Base-by-base conservation (phyloP, 2,113 vertebrate genomes). In the Hydrochoerus hydrochaeris region DNA sequence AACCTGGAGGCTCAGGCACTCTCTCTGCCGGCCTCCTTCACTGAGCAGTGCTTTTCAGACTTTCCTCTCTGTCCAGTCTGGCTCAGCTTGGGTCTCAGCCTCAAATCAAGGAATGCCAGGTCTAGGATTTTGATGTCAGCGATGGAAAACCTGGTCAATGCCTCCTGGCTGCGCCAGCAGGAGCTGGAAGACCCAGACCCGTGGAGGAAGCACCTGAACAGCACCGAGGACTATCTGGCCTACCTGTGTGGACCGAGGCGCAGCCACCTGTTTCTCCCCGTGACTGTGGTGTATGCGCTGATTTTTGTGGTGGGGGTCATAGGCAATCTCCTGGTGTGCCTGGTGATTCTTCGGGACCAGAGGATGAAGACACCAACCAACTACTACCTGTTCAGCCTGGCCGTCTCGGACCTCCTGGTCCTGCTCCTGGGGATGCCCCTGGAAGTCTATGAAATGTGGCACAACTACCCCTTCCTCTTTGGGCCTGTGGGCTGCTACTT, bases 401-500 rank as follows among this genome's bases (percentile, higher is more conserved):
- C 99, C 0, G 86, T 99, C 77, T 99, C 99, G 0, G 99, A 99
- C 98, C 98, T 99, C 95, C 98, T 99, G 13, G 99, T 99, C 93
- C 98, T 99, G 78, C 98, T 99, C 16, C 98, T 99, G 0, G 99
- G 99, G 20, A 99, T 99, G 99, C 99, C 99, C 0, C 98, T 99
- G 96, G 99, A 99, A 96, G 97, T 99, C 87, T 99, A 99, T 0
- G 99, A 99, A 98, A 99, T 99, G 98, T 99, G 99, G 99, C 98
- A 98, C 96, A 99, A 99, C 98, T 99, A 99, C 96, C 99, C 99
- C 0, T 99, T 99, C 97, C 98, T 99, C 57, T 96, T 99, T 0
- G 99, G 99, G 54, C 95, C 97, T 0, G 92, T 98, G 0, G 99
- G 99, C 73, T 99, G 99, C 99, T 99, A 99, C 97, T 99, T 99